Base-by-base conservation (phyloP, 2,113 vertebrate genomes). In the Psettodes erumei region DNA sequence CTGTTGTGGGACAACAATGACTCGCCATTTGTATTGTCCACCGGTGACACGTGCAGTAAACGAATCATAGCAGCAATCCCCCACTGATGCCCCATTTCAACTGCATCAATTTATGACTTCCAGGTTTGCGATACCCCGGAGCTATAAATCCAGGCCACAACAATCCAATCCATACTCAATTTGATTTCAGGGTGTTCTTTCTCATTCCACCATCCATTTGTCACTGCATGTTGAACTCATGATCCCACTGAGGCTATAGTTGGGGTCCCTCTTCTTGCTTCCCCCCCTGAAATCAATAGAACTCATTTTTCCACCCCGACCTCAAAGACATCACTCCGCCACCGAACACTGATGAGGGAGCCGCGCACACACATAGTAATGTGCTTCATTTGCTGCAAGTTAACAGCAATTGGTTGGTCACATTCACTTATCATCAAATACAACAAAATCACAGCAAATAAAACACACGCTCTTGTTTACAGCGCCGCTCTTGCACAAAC, bases 101-200 rank as follows among this genome's bases (percentile, higher is more conserved):
- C 86, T 67, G 86, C 88, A 83, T 87, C 86, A 84, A 87, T 86
- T 86, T 82, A 88, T 85, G 90, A 86, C 90, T 92, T 90, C 83
- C 85, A 82, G 71, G 82, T 88, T 59, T 61, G 80, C 59, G 75
- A 63, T 32, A 75, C 75, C 80, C 78, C 28, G 12, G 27, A 59
- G 87, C 83, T 48, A 84, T 89, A 87, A 82, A 88, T 89, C 86
- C 51, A 64, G 62, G 48, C 77, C 77, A 25, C 77, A 88, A 79
- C 84, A 82, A 89, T 89, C 88, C 84, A 82, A 89, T 89, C 88
- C 81, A 90, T 88, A 88, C 77, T 77, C 83, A 66, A 86, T 91
- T 86, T 89, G 87, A 89, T 92, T 88, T 81, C 77, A 81, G 81
- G 83, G 75, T 82, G 81, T 78, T 75, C 84, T 66, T 74, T 84